Conservation (phyloP, 2,888 invertebrate genomes). For the Aelia acuminata region DNA sequence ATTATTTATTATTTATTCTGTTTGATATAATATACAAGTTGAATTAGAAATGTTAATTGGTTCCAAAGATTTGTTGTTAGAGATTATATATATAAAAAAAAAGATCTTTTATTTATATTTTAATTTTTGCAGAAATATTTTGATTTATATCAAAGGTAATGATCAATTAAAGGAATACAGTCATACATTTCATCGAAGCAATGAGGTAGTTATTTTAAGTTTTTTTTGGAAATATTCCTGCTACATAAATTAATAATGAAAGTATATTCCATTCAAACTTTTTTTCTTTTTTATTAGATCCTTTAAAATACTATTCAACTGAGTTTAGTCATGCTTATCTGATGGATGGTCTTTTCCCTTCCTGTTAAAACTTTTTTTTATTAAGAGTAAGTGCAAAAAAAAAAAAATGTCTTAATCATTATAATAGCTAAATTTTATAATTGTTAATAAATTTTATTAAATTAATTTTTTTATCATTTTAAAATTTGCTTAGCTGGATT, state of each 20-base stretch:
- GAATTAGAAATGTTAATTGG: not conserved
- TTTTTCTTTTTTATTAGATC: not conserved
- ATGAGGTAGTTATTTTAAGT: slow-evolving; percentile 11
- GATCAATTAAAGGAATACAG: not conserved
- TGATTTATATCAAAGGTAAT: not conserved
- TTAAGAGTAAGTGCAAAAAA: slow-evolving; percentile 13
- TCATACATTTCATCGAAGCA: slow-evolving; percentile 27
- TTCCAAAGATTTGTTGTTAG: not conserved
- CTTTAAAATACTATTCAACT: not conserved
- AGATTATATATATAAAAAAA: not conserved
- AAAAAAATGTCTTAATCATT: slow-evolving; percentile 34
- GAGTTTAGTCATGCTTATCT: not conserved
- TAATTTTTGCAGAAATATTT: not conserved
- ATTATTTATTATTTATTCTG: not conserved
- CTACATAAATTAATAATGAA: slow-evolving; percentile 8
- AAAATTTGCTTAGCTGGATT: slow-evolving; percentile 39
- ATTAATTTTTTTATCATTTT: slow-evolving; percentile 40
- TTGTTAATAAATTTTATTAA: slow-evolving; percentile 50
- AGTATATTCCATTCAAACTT: not conserved
- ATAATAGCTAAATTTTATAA: slow-evolving; percentile 43
- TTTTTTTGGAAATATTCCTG: not conserved
- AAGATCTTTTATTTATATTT: not conserved
- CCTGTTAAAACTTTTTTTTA: slow-evolving; percentile 16
- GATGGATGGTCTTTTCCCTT: not conserved
- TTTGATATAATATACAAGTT: not conserved